Evolutionary conservation across 1,140 invertebrate genomes (phyloP).

Genomic region (Ephestia elutella): DNA sequence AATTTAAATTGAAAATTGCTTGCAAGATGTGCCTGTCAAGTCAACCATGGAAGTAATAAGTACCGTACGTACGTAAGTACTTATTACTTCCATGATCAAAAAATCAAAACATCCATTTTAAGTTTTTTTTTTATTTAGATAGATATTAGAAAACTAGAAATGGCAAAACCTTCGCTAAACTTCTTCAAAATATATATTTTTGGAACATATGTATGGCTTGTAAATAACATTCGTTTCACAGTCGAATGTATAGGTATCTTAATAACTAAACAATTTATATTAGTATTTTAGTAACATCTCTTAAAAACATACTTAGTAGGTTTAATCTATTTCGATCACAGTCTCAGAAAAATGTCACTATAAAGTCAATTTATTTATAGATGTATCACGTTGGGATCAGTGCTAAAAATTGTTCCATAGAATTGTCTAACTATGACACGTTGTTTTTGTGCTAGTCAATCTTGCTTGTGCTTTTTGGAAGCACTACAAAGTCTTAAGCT

Average conservation of each 20-base stretch:
- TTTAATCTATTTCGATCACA: constrained; percentile 51
- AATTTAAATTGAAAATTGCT: too few relatives aligned
- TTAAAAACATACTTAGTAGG: not conserved
- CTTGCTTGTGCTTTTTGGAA: not conserved
- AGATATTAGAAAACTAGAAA: too few relatives aligned
- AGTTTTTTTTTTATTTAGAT: too few relatives aligned
- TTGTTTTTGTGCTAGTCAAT: not conserved
- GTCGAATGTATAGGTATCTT: not conserved
- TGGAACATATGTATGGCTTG: not conserved
- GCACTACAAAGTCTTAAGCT: not conserved
- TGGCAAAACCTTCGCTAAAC: not conserved
- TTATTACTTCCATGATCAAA: too few relatives aligned
- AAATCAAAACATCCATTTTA: too few relatives aligned
- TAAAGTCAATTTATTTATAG: constrained; percentile 27
- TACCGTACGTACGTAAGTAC: too few relatives aligned
- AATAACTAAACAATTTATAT: constrained; percentile 4
- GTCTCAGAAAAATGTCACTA: constrained; percentile 56
- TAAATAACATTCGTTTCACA: not conserved
- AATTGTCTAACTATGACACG: not conserved
- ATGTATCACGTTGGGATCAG: constrained; percentile 24
- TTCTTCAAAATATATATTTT: not conserved
- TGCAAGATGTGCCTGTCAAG: too few relatives aligned
- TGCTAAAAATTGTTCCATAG: not conserved
- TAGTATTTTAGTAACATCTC: not conserved
- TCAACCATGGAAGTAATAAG: too few relatives aligned